Base-by-base conservation (phyloP, 2,113 vertebrate genomes). In the Morphnarchus princeps region DNA sequence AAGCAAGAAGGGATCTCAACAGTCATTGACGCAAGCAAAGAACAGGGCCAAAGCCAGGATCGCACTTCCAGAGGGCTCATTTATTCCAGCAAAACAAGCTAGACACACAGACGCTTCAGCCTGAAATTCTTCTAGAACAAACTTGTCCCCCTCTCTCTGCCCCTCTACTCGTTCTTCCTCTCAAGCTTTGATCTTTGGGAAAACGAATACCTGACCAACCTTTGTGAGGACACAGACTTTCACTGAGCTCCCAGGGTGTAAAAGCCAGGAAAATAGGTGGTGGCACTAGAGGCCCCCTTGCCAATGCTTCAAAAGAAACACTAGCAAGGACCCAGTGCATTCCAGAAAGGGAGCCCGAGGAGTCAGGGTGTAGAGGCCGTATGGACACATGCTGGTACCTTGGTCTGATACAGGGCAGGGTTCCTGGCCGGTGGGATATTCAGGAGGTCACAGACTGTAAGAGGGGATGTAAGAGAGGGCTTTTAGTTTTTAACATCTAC, bases 381-480 rank as follows among this genome's bases (percentile, higher is more conserved):
- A 26, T 0, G 69, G 62, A 43, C 3, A n/a, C 5, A 4, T 11
- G 38, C 28, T 28, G 32, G 28, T 15, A 55, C 1, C 6, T 4
- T 61, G 31, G 25, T 69, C 10, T n/a, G 40, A 18, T 1, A 34
- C 0, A n/a, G 54, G 34, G 45, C 34, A 66, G 10, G 13, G n/a
- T 0, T 59, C 11, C 42, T 31, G 47, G 32, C 7, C 1, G 0
- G 1, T 8, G 26, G 14, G 34, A 18, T 11, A 8, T 10, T 43
- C 12, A 17, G 14, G 4, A 24, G 1, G 2, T 49, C 10, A 54
- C 14, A 28, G 40, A 22, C 17, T 32, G 13, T 6, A n/a, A 50
- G 32, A 62, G 7, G 5, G 8, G 19, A 38, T 11, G 10, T 52
- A 63, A 50, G 16, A 90, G 34, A 40, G 8, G 16, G 8, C 25